Conservation (phyloP, 53 echinoderm and acorn worm species). For the Holothuria leucospilota region DNA sequence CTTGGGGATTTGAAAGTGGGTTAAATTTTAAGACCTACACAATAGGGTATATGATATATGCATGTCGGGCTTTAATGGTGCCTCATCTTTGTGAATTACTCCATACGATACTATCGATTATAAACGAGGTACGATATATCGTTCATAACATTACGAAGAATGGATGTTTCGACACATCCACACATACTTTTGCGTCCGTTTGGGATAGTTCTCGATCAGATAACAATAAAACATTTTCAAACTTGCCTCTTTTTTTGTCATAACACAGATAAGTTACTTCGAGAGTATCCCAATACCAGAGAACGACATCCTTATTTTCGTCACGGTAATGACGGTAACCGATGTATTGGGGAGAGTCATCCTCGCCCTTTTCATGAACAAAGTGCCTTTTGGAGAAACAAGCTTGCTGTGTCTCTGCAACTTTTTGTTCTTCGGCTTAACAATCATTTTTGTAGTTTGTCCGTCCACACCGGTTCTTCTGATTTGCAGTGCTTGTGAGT, state of each 20-base stretch:
- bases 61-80: too few species aligned
- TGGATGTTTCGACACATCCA: too few species aligned
- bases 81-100: too few species aligned
- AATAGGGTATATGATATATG: too few species aligned
- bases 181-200: too few species aligned
- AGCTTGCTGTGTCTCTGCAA: background rate
- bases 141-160: too few species aligned
- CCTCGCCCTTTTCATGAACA: background rate
- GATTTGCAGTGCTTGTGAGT: constrained; percentile 23
- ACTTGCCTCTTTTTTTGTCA: background rate
- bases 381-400: background rate
- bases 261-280: constrained; percentile 9
- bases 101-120: too few species aligned
- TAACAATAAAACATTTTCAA: too few species aligned
- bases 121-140: too few species aligned
- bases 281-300: constrained; percentile 11
- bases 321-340: constrained; percentile 11
- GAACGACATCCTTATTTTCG: background rate
- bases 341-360: background rate
- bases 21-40: too few species aligned
- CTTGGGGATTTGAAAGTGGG: too few species aligned
- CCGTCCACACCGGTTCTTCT: background rate
- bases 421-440: background rate
- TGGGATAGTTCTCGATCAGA: too few species aligned
- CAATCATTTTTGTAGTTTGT: background rate